Conservation (phyloP, 2,113 vertebrate genomes). For the Scophthalmus maximus region DNA sequence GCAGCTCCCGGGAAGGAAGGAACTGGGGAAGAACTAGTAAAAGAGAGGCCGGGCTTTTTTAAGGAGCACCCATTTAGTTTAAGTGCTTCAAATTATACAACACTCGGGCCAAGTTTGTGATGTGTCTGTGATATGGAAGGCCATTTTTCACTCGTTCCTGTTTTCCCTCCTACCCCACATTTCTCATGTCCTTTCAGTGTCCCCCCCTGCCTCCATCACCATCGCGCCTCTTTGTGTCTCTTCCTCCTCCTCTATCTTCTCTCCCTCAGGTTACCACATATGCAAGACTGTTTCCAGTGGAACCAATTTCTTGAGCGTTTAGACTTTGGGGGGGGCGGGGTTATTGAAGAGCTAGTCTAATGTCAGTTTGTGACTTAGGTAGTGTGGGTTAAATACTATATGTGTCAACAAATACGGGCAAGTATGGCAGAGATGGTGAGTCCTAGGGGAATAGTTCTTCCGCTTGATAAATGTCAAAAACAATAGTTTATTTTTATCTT, state of each 20-base stretch:
- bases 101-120: conserved; percentile 26
- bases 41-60: conserved; percentile 29
- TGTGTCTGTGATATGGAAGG: conserved; percentile 27
- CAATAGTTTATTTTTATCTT: not conserved
- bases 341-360: conserved; percentile 28
- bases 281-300: conserved; percentile 61
- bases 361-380: conserved; percentile 20
- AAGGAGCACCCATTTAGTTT: conserved; percentile 59
- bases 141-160: conserved; percentile 13
- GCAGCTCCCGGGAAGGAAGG: conserved; percentile 57
- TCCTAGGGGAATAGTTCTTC: conserved; percentile 23
- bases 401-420: conserved; percentile 53
- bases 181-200: conserved; percentile 11
- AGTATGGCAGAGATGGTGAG: conserved; percentile 48
- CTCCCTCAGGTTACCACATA: conserved; percentile 49
- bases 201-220: conserved; percentile 7
- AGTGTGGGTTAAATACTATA: conserved; percentile 40
- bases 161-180: conserved; percentile 9
- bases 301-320: conserved; percentile 47
- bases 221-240: conserved; percentile 18
- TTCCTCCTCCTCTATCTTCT: conserved; percentile 21
- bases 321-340: conserved; percentile 41
- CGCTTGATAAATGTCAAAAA: not conserved
- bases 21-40: conserved; percentile 23
- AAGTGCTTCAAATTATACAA: conserved; percentile 64